Evolutionary conservation across 1,140 invertebrate species (phyloP).

Genomic region (Antheraea mylitta): DNA sequence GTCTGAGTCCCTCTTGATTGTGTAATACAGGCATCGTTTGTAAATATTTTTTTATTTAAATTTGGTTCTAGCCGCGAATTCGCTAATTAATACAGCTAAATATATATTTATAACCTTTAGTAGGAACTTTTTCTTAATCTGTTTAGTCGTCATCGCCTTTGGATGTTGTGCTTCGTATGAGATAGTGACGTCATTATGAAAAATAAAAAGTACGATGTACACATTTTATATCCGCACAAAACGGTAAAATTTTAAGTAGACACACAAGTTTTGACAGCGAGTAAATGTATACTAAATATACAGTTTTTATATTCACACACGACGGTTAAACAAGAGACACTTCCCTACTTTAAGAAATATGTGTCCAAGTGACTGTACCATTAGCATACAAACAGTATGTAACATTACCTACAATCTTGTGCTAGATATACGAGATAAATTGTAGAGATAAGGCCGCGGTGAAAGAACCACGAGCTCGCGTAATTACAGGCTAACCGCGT

Average conservation of each 20-base stretch:
- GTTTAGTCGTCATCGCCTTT: too few relatives aligned
- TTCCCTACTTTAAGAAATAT: slow-evolving; percentile 1
- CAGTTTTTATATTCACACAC: not conserved
- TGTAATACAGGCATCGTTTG: too few relatives aligned
- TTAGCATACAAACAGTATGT: slow-evolving; percentile 65
- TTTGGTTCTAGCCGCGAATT: too few relatives aligned
- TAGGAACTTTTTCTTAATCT: too few relatives aligned
- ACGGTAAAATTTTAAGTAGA: not conserved
- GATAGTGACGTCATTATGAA: too few relatives aligned
- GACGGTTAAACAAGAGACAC: not conserved
- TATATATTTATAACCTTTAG: too few relatives aligned
- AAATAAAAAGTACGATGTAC: not conserved
- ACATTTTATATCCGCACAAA: not conserved
- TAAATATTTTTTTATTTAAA: too few relatives aligned
- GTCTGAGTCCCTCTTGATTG: too few relatives aligned
- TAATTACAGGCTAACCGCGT: slow-evolving; percentile 53
- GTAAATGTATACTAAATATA: not conserved
- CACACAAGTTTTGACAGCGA: too few relatives aligned
- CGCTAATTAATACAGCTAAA: too few relatives aligned
- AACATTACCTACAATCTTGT: slow-evolving; percentile 28
- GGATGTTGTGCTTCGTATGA: too few relatives aligned
- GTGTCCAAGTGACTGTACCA: slow-evolving; percentile 19
- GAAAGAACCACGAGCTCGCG: slow-evolving; percentile 54
- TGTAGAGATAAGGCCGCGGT: slow-evolving; percentile 58
- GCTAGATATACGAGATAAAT: slow-evolving; percentile 61